These are phyloP conservation scores for Reinhardtius hippoglossoides DNA, from an alignment of 2,113 vertebrate species.

Conservation along the genomic window DNA sequence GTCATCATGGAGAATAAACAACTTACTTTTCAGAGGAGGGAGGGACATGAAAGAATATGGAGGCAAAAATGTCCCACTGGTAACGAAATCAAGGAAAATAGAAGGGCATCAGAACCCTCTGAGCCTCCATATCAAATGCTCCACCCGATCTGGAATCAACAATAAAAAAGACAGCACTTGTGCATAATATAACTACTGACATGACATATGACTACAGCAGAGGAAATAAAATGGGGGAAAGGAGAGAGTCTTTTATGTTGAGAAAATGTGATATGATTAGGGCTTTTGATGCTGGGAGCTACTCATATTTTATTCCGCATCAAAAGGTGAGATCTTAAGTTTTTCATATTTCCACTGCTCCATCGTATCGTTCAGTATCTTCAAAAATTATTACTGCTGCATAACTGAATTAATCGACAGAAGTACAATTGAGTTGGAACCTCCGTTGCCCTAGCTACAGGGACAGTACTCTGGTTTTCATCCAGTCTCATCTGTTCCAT, in stretches of 20 bases:
- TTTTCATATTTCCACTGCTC: constrained; percentile 58
- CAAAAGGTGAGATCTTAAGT: constrained; percentile 77
- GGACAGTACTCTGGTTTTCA: constrained; percentile 52
- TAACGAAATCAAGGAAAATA: constrained; percentile 78
- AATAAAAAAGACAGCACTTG: constrained; percentile 66
- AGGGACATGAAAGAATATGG: constrained; percentile 77
- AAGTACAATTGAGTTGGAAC: constrained; percentile 61
- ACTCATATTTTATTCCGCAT: constrained; percentile 59
- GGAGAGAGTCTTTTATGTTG: constrained; percentile 70
- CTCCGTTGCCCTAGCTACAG: constrained; percentile 68
- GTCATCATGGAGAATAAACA: constrained; percentile 81
- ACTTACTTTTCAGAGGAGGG: constrained; percentile 75
- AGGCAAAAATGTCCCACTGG: constrained; percentile 74
- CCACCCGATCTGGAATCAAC: constrained; percentile 65
- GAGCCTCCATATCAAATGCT: constrained; percentile 73
- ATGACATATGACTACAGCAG: constrained; percentile 70
- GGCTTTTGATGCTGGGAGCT: constrained; percentile 72
- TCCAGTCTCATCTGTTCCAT: constrained; percentile 72
- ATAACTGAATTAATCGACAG: constrained; percentile 70
- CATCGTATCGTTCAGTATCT: constrained; percentile 61
- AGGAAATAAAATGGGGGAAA: constrained; percentile 64
- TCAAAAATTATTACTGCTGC: constrained; percentile 71
- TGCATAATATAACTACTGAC: constrained; percentile 77
- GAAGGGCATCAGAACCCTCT: constrained; percentile 79
- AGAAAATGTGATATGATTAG: constrained; percentile 75